These are phyloP conservation scores for Sitobion miscanthi DNA, from an alignment of 1,140 invertebrate species.

Conservation along the genomic window DNA sequence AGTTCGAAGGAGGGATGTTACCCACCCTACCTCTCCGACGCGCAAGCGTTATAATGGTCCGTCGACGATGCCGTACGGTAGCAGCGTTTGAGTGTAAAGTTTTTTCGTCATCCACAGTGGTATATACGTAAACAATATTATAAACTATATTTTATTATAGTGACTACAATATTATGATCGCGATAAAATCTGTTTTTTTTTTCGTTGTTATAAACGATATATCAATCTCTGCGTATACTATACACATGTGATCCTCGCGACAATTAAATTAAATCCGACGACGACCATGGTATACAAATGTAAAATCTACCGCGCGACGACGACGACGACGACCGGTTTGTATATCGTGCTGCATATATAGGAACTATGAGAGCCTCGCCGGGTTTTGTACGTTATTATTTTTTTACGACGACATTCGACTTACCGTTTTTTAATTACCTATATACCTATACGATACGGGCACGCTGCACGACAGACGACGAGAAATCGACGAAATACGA, in stretches of 20 bases:
- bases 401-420: constrained; percentile 2
- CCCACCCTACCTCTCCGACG: too few relatives aligned
- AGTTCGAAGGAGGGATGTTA: neutral
- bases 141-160: neutral
- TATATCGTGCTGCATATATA: neutral
- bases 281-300: neutral
- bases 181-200: constrained; percentile 6
- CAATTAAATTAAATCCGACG: constrained; percentile 15
- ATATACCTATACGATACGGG: too few relatives aligned
- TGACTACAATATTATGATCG: neutral
- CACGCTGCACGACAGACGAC: neutral
- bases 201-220: neutral
- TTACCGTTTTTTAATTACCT: neutral
- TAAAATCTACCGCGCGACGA: neutral
- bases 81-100: neutral
- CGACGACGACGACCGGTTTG: neutral
- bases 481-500: constrained; percentile 6
- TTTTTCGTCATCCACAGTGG: neutral
- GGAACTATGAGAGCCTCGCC: neutral
- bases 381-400: neutral
- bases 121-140: neutral
- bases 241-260: neutral
- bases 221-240: neutral
- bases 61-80: too few relatives aligned
- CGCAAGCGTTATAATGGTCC: too few relatives aligned